phyloP scores from a whole-genome alignment of 2,797 vertebrate species.

The Bucorvus abyssinicus region DNA sequence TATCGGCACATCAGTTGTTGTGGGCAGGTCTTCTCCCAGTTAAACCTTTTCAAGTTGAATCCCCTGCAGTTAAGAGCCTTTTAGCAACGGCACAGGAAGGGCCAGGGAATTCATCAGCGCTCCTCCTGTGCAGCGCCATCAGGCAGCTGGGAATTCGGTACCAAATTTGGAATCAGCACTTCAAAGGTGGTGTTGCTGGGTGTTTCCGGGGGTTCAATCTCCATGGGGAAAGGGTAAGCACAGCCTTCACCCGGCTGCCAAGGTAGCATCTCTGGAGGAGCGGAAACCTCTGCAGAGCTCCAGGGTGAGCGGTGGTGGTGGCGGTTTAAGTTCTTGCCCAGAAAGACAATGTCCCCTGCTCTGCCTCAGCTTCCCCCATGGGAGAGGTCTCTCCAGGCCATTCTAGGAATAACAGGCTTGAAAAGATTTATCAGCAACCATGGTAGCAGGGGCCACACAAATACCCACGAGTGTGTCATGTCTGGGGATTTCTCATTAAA shows the following conservation, averaged over 20 bases:
- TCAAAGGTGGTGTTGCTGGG: not conserved
- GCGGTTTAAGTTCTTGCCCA: not conserved
- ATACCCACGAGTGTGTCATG: not conserved
- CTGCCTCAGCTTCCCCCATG: not conserved
- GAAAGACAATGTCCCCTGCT: not conserved
- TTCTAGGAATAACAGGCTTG: not conserved
- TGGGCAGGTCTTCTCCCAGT: not conserved
- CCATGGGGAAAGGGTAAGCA: not conserved
- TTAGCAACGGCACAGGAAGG: not conserved
- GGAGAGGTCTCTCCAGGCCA: not conserved
- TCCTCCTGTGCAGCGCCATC: not conserved
- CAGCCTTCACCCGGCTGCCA: not conserved
- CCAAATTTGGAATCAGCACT: not conserved
- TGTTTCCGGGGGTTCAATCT: not conserved
- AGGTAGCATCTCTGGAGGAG: not conserved
- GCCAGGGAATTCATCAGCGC: not conserved
- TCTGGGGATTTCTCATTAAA: not conserved
- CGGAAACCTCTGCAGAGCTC: not conserved
- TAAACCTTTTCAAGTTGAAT: not conserved
- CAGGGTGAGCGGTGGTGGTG: rapidly evolving
- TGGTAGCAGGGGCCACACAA: not conserved
- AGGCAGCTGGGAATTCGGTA: not conserved
- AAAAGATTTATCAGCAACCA: not conserved
- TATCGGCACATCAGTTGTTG: not conserved
- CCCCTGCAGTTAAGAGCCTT: not conserved